These are phyloP conservation scores for Caradrina clavipalpis DNA, from an alignment of 2,888 invertebrate species.

Conservation along the genomic window DNA sequence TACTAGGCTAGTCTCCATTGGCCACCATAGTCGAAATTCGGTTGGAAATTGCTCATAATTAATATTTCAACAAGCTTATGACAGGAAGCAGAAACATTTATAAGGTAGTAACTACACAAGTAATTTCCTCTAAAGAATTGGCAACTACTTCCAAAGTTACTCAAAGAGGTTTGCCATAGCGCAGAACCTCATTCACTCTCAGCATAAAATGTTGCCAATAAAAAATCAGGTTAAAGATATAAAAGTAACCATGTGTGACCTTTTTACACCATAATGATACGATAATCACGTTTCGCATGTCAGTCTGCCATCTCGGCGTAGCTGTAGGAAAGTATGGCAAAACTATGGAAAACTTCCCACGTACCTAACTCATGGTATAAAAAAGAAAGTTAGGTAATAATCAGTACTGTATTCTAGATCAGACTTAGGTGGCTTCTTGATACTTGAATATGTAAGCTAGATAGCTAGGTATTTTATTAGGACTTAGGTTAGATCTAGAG, in stretches of 20 bases:
- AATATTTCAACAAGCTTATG: slow-evolving; percentile 1
- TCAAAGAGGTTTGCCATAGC: neutral
- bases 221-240: slow-evolving; percentile 15
- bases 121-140: slow-evolving; percentile 11
- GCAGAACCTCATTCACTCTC: neutral
- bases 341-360: slow-evolving; percentile 61
- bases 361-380: slow-evolving; percentile 53
- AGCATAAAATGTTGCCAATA: too few relatives aligned
- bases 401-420: slow-evolving; percentile 46
- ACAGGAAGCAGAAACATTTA: slow-evolving; percentile 3
- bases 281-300: slow-evolving; percentile 47
- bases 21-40: too few relatives aligned
- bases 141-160: neutral
- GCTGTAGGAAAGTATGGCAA: slow-evolving; percentile 55
- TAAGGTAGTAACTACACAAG: neutral
- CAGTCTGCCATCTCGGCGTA: slow-evolving; percentile 41
- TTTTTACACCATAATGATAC: slow-evolving; percentile 34
- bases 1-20: too few relatives aligned
- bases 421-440: slow-evolving; percentile 46
- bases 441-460: slow-evolving; percentile 24
- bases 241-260: slow-evolving; percentile 25
- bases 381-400: slow-evolving; percentile 65
- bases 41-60: neutral
- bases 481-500: neutral
- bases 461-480: slow-evolving; percentile 25